Conservation (phyloP, 2,888 invertebrate species). For the Platypus cylindrus region DNA sequence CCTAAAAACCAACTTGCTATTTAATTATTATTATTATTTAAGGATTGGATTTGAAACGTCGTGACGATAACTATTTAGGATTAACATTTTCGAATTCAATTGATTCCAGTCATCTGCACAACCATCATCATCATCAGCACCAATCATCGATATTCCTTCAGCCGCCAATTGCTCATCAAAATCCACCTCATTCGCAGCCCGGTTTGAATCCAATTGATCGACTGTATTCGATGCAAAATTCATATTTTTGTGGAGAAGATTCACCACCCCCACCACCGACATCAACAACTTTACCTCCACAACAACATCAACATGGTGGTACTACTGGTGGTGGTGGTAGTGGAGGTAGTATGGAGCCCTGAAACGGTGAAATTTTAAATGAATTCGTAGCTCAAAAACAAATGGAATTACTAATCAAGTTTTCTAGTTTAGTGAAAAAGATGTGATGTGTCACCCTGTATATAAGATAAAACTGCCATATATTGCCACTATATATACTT, state of each 20-base stretch:
- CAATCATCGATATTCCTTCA: conserved; percentile 23
- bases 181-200: conserved; percentile 26
- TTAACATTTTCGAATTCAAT: conserved; percentile 23
- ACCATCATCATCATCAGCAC: conserved; percentile 8
- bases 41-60: conserved; percentile 26
- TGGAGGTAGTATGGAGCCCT: conserved; percentile 22
- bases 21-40: conserved; percentile 6
- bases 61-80: conserved; percentile 28
- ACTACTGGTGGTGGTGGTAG: neutral
- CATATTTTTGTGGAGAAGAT: conserved; percentile 47
- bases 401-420: too few relatives aligned
- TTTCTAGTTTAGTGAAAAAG: too few relatives aligned
- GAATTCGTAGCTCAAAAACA: too few relatives aligned
- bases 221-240: conserved; percentile 51
- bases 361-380: too few relatives aligned
- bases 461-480: too few relatives aligned
- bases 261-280: too few relatives aligned
- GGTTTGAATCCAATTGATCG: conserved; percentile 49
- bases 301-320: too few relatives aligned
- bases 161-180: conserved; percentile 34
- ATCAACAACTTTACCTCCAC: too few relatives aligned
- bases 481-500: too few relatives aligned
- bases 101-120: conserved; percentile 25
- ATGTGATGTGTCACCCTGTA: too few relatives aligned
- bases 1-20: too few relatives aligned